These are phyloP conservation scores for Gymnothorax javanicus DNA, from an alignment of 2,797 vertebrate genomes.

Conservation along the genomic window DNA sequence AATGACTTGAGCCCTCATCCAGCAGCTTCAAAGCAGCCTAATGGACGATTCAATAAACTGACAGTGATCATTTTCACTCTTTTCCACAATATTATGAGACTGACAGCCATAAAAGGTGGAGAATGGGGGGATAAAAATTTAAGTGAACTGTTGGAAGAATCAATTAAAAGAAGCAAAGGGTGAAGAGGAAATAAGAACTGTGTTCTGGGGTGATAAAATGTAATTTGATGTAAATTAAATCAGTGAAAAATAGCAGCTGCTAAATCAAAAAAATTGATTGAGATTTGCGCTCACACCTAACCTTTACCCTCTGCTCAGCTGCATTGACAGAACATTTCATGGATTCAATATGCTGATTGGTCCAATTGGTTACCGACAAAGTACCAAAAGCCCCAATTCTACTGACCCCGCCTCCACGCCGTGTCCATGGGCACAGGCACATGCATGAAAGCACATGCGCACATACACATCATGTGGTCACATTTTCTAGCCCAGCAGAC, in stretches of 20 bases:
- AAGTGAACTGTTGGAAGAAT: not conserved
- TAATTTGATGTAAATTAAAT: not conserved
- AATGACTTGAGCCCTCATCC: too few species aligned
- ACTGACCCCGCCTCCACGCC: too few species aligned
- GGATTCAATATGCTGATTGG: not conserved
- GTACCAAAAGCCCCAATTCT: too few species aligned
- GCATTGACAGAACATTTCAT: not conserved
- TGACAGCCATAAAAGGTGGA: not conserved
- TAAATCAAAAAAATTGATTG: not conserved
- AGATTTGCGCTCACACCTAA: not conserved
- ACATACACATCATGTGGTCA: too few species aligned
- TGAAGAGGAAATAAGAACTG: not conserved
- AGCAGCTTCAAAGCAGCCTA: not conserved
- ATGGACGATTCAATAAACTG: not conserved
- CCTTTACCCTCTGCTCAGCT: too few species aligned
- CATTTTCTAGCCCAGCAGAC: too few species aligned
- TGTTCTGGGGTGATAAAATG: not conserved
- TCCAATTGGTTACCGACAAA: too few species aligned
- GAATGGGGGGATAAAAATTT: not conserved
- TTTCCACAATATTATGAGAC: not conserved
- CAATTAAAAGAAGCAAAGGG: not conserved
- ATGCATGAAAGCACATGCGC: too few species aligned
- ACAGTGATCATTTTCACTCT: not conserved
- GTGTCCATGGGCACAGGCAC: too few species aligned
- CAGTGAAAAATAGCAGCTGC: conserved; percentile 2